A percentile compares a stretch with the other conserved stretches of the same genome.
Evolutionary conservation across 2,113 vertebrate species (phyloP).

Genomic region (Nansenia antarctica): DNA sequence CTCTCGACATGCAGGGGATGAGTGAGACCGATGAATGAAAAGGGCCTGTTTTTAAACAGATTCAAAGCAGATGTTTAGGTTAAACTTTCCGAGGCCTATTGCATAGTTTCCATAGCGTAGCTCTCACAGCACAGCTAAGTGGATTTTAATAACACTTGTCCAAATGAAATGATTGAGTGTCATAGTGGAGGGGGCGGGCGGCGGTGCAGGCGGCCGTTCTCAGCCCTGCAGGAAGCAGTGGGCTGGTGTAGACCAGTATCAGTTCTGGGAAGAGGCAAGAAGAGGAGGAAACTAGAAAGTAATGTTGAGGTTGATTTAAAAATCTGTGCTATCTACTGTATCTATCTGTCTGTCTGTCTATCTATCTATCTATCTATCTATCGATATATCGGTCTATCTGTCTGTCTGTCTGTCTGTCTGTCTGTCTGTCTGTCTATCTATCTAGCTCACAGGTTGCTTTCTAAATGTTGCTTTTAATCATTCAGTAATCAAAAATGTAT

Average conservation of each 20-base stretch:
- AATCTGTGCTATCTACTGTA: too few species aligned
- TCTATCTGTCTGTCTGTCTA: too few species aligned
- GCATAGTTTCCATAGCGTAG: slow-evolving; percentile 60
- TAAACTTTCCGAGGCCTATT: slow-evolving; percentile 46
- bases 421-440: not conserved
- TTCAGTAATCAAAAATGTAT: too few species aligned
- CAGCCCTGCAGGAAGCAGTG: not conserved
- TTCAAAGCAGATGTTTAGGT: slow-evolving; percentile 65
- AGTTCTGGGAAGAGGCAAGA: not conserved
- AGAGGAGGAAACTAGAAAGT: not conserved
- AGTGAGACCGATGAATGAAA: slow-evolving; percentile 29
- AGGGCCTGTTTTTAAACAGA: slow-evolving; percentile 45
- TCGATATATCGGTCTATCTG: not conserved
- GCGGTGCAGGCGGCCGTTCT: not conserved
- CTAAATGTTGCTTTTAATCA: too few species aligned
- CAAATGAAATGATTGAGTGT: slow-evolving; percentile 65
- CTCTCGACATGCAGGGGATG: slow-evolving; percentile 19
- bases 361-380: too few species aligned
- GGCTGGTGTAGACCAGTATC: not conserved
- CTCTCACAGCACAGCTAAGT: slow-evolving; percentile 57
- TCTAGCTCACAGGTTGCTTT: too few species aligned
- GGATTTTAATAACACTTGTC: slow-evolving; percentile 72
- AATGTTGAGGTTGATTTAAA: too few species aligned
- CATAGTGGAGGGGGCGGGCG: not conserved
- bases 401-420: not conserved